phyloP scores from a whole-genome alignment of 2,888 invertebrate species.

The Caenorhabditis imperialis region DNA sequence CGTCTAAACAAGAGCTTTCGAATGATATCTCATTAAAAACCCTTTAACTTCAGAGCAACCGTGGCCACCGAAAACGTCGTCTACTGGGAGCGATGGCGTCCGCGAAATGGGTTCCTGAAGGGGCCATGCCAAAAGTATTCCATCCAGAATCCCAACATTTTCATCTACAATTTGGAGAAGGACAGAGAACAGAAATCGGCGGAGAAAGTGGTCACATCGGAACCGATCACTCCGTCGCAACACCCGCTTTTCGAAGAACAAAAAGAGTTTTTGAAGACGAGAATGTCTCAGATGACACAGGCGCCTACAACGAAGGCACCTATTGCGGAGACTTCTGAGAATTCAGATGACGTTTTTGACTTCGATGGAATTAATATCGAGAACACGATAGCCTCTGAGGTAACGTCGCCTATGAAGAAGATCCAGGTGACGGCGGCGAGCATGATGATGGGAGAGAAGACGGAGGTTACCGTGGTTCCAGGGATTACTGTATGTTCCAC shows the following conservation, averaged over 20 bases:
- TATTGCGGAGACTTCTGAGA: slow-evolving; percentile 31
- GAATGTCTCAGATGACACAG: slow-evolving; percentile 8
- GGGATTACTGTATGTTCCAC: slow-evolving; percentile 9
- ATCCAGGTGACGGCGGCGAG: slow-evolving; percentile 34
- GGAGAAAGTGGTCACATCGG: slow-evolving; percentile 40
- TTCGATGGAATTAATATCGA: slow-evolving; percentile 16
- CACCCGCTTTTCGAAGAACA: slow-evolving; percentile 53
- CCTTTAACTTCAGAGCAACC: slow-evolving; percentile 54
- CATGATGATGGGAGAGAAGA: slow-evolving; percentile 31
- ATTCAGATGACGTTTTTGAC: slow-evolving; percentile 44
- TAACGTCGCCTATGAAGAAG: no score
- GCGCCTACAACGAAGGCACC: background rate
- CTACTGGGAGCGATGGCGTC: slow-evolving; percentile 70
- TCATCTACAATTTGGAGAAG: slow-evolving; percentile 41
- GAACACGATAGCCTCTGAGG: background rate
- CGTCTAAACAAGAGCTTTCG: no score
- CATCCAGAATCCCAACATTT: slow-evolving; percentile 33
- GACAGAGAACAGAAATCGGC: slow-evolving; percentile 16
- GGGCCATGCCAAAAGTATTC: slow-evolving; percentile 37
- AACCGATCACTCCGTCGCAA: slow-evolving; percentile 33
- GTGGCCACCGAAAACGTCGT: slow-evolving; percentile 65
- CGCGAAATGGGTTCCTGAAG: slow-evolving; percentile 56
- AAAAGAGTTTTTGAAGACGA: slow-evolving; percentile 42
- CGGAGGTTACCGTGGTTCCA: slow-evolving; percentile 15
- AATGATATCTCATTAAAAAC: no score